phyloP scores from a whole-genome alignment of 2,888 invertebrate genomes.

The Caenorhabditis angaria region DNA sequence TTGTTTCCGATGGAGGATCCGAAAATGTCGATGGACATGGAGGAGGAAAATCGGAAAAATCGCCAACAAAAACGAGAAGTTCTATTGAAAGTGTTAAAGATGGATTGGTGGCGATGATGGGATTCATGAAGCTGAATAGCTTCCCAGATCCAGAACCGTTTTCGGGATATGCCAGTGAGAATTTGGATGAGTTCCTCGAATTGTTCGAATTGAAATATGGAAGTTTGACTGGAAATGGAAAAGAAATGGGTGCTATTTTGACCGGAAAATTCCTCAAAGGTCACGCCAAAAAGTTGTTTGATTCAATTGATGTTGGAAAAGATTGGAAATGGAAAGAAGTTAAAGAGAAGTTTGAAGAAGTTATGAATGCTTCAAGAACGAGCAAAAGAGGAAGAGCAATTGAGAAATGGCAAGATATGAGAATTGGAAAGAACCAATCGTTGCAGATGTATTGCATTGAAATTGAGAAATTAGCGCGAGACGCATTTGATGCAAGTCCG shows the following conservation, averaged over 20 bases:
- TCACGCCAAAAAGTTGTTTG: not conserved
- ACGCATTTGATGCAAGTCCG: not conserved
- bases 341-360: not conserved
- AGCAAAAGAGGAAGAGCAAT: not conserved
- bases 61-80: too few species aligned
- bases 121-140: not conserved
- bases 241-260: too few species aligned
- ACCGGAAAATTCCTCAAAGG: not conserved
- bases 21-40: too few species aligned
- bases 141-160: not conserved
- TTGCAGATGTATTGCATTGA: not conserved
- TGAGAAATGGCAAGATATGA: not conserved
- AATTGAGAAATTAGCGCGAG: not conserved
- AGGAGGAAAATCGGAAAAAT: too few species aligned
- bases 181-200: not conserved
- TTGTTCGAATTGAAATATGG: not conserved
- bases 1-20: too few species aligned
- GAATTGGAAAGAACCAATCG: not conserved
- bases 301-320: not conserved
- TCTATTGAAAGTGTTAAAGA: too few species aligned
- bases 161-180: not conserved
- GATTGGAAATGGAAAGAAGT: not conserved
- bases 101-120: too few species aligned
- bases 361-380: not conserved
- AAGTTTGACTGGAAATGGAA: too few species aligned